Conservation (phyloP, 2,888 invertebrate genomes). For the Drosophila nr. perissopoda region DNA sequence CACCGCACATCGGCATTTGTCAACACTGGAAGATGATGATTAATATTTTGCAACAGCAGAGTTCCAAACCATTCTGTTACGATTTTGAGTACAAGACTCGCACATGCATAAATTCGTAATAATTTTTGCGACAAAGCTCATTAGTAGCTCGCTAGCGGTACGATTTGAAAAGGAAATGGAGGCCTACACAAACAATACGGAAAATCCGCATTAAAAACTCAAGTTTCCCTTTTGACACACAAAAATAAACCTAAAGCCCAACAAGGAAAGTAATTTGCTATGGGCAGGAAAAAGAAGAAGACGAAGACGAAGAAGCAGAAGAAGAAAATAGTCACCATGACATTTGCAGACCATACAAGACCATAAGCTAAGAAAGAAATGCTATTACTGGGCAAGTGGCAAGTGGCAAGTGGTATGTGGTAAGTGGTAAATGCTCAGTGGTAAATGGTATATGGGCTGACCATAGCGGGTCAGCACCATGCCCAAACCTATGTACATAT, state of each 20-base stretch:
- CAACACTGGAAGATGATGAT: constrained; percentile 6
- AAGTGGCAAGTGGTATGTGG: constrained; percentile 34
- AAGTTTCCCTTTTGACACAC: constrained; percentile 72
- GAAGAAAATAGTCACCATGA: constrained; percentile 67
- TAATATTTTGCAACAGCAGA: neutral
- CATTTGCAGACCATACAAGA: constrained; percentile 54
- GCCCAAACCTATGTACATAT: constrained; percentile 29
- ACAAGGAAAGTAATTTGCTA: constrained; percentile 76
- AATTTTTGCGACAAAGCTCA: constrained; percentile 52
- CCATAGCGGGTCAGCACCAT: constrained; percentile 35
- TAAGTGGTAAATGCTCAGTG: constrained; percentile 21
- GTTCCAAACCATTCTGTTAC: neutral
- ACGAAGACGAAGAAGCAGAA: constrained; percentile 4
- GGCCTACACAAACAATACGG: constrained; percentile 40
- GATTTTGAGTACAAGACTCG: constrained; percentile 34
- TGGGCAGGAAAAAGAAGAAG: constrained; percentile 21
- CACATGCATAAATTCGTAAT: constrained; percentile 16
- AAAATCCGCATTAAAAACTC: constrained; percentile 76
- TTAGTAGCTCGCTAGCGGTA: constrained; percentile 41
- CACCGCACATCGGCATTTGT: neutral
- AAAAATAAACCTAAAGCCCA: constrained; percentile 44
- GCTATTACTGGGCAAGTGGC: constrained; percentile 66
- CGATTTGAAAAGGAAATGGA: constrained; percentile 53
- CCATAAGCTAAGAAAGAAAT: constrained; percentile 61
- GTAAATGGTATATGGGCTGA: constrained; percentile 40